phyloP scores from a whole-genome alignment of 1,140 invertebrate genomes.

The Aculops lycopersici region DNA sequence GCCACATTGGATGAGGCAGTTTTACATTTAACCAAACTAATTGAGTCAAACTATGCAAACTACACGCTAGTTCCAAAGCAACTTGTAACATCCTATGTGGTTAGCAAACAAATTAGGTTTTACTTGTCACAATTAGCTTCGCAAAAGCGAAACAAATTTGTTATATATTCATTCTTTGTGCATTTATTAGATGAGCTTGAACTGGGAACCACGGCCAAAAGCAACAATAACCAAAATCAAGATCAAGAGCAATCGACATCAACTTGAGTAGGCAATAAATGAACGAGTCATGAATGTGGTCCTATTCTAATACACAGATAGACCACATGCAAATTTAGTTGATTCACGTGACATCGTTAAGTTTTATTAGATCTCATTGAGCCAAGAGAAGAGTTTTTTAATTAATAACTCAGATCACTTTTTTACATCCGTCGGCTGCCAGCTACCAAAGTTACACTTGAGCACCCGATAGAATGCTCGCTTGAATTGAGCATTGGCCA shows the following conservation, averaged over 20 bases:
- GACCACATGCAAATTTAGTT: too few relatives aligned
- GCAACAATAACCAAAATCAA: too few relatives aligned
- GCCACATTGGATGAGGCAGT: not conserved
- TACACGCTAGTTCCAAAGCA: not conserved
- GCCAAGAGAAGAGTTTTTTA: too few relatives aligned
- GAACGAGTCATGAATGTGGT: too few relatives aligned
- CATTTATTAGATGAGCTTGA: not conserved
- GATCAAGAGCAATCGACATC: too few relatives aligned
- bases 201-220: too few relatives aligned
- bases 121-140: not conserved
- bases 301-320: too few relatives aligned
- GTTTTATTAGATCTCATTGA: too few relatives aligned
- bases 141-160: not conserved
- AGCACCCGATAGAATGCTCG: slow-evolving; percentile 82
- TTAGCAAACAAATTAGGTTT: not conserved
- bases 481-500: slow-evolving; percentile 97
- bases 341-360: too few relatives aligned
- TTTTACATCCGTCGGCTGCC: too few relatives aligned
- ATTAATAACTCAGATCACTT: too few relatives aligned
- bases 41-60: not conserved
- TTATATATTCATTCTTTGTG: not conserved
- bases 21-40: not conserved
- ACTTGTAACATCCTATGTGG: not conserved
- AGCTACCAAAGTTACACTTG: slow-evolving; percentile 43
- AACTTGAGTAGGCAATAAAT: too few relatives aligned